Conservation (phyloP, 2,113 vertebrate species). For the Fulica atra region DNA sequence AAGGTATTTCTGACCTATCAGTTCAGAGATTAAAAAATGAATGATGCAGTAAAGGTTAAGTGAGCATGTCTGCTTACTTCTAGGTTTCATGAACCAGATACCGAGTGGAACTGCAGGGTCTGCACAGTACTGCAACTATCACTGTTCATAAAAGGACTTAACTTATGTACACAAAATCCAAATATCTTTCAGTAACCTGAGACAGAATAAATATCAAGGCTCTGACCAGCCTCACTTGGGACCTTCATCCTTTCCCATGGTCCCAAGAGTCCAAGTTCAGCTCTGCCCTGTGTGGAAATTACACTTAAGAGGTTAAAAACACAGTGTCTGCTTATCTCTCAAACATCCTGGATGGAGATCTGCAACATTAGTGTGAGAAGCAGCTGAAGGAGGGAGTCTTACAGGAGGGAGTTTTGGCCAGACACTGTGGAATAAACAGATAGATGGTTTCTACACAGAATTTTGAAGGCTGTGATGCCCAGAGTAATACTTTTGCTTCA, state of each 20-base stretch:
- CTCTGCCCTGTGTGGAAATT: not conserved
- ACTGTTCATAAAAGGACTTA: not conserved
- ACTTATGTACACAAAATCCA: not conserved
- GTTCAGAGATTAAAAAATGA: not conserved
- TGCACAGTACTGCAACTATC: not conserved
- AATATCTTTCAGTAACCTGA: not conserved
- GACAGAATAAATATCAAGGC: not conserved
- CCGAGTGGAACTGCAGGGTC: fast-evolving
- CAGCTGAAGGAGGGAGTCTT: too few species aligned
- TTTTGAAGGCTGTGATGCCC: too few species aligned
- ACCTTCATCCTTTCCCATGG: fast-evolving
- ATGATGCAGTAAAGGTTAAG: not conserved
- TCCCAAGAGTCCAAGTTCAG: not conserved
- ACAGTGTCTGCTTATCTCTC: too few species aligned
- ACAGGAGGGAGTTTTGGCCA: too few species aligned
- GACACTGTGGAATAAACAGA: too few species aligned
- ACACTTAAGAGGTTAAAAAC: too few species aligned
- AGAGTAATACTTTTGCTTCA: too few species aligned
- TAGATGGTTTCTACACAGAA: too few species aligned
- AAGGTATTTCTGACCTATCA: not conserved
- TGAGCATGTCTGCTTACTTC: not conserved
- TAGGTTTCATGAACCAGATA: not conserved
- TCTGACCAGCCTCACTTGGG: not conserved
- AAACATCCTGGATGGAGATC: too few species aligned
- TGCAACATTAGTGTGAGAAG: too few species aligned